Evolutionary conservation across 2,113 vertebrate genomes (phyloP).

Genomic region (Ptilorrhoa leucosticta): DNA sequence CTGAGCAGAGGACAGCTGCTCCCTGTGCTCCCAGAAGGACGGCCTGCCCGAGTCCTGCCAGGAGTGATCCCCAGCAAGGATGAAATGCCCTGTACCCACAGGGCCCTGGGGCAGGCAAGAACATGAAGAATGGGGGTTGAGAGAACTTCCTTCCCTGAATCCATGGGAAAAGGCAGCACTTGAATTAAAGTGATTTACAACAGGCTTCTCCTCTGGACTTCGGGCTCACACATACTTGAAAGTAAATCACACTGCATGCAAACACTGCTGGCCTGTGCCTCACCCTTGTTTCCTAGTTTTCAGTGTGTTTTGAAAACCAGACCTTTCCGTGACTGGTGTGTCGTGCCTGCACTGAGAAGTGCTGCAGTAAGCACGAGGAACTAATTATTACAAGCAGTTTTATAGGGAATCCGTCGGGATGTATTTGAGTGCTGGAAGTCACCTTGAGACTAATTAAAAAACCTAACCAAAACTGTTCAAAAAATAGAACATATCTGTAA

Average conservation of each 20-base stretch:
- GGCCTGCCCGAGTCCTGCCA: not conserved
- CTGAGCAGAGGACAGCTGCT: not conserved
- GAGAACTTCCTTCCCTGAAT: not conserved
- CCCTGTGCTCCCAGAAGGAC: not conserved
- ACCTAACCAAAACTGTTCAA: not conserved
- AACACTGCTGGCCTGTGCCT: not conserved
- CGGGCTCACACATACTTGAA: fast-evolving
- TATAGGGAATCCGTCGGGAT: not conserved
- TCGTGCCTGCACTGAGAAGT: not conserved
- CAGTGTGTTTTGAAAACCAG: not conserved
- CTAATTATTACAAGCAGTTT: not conserved
- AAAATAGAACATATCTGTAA: not conserved
- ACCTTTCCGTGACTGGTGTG: not conserved
- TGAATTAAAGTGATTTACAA: not conserved
- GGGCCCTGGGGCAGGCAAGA: not conserved
- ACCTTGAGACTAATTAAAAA: not conserved
- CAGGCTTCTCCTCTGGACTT: not conserved
- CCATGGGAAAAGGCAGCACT: not conserved
- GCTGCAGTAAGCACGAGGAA: not conserved
- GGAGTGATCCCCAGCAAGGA: not conserved
- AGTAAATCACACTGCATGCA: not conserved
- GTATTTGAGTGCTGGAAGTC: not conserved
- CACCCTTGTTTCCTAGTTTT: not conserved
- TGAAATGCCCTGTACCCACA: not conserved
- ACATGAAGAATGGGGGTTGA: not conserved